These are phyloP conservation scores for Lycorma delicatula DNA, from an alignment of 1,140 invertebrate species.

Conservation along the genomic window DNA sequence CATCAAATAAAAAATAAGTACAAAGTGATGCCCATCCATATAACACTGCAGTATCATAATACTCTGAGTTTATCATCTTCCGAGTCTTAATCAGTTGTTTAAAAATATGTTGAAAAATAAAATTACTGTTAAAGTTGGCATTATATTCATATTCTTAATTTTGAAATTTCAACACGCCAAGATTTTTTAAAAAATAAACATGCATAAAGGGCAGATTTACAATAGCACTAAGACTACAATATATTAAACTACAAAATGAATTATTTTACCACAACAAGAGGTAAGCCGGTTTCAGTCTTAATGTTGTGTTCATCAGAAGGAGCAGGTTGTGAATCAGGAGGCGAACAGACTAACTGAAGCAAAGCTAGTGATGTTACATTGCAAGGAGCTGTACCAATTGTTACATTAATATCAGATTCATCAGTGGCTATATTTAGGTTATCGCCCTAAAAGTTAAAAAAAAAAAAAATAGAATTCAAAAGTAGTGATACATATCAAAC, in stretches of 20 bases:
- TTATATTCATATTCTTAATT: too few species aligned
- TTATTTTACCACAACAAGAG: conserved; percentile 68
- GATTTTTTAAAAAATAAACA: too few species aligned
- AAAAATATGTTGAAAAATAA: too few species aligned
- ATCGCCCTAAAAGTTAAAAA: conserved; percentile 51
- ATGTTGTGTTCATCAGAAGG: conserved; percentile 79
- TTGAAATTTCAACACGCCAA: too few species aligned
- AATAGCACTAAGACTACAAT: too few species aligned
- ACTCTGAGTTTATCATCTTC: too few species aligned
- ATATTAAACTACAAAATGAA: background rate
- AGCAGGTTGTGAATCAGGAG: conserved; percentile 74
- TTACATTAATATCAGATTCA: conserved; percentile 88
- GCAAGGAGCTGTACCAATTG: conserved; percentile 77
- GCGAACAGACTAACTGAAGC: conserved; percentile 82
- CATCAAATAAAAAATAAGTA: too few species aligned
- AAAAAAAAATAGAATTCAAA: background rate
- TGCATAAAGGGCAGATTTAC: too few species aligned
- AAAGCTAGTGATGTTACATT: conserved; percentile 88
- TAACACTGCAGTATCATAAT: too few species aligned
- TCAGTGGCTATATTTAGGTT: conserved; percentile 85
- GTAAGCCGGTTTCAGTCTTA: conserved; percentile 63
- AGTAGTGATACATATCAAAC: background rate
- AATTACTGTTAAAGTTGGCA: too few species aligned
- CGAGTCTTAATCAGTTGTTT: too few species aligned
- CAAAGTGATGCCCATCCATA: too few species aligned